Evolutionary conservation across 1,140 invertebrate genomes (phyloP).

Genomic region (Bombus confusus): DNA sequence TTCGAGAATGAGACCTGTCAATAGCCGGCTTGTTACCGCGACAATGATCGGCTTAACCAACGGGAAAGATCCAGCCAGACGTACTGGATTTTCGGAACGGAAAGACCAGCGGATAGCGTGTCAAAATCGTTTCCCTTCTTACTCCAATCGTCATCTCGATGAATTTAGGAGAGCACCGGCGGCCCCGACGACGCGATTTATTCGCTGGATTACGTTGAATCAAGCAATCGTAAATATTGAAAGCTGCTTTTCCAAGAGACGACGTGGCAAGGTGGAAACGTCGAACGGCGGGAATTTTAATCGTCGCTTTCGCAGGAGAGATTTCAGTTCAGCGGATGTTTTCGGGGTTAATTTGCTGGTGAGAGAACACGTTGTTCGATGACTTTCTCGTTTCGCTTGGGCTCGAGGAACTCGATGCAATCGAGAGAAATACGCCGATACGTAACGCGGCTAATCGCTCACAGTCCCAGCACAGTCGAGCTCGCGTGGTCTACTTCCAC

Average conservation of each 20-base stretch:
- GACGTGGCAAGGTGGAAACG: not conserved
- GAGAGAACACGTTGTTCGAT: not conserved
- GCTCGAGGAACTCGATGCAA: too few relatives aligned
- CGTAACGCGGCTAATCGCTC: too few relatives aligned
- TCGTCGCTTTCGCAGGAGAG: not conserved
- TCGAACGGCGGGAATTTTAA: not conserved
- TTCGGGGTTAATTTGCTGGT: not conserved
- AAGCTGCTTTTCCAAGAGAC: not conserved
- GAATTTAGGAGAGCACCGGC: slow-evolving; percentile 45
- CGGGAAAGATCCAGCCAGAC: slow-evolving; percentile 77
- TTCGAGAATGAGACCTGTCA: slow-evolving; percentile 77
- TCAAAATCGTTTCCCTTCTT: slow-evolving; percentile 62
- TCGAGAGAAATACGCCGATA: too few relatives aligned
- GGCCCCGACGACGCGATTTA: slow-evolving; percentile 8
- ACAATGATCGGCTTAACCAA: slow-evolving; percentile 82
- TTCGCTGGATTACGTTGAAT: slow-evolving; percentile 11
- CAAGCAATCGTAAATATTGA: slow-evolving; percentile 23
- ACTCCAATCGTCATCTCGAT: slow-evolving; percentile 47
- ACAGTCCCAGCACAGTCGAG: too few relatives aligned
- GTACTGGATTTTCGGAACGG: slow-evolving; percentile 59
- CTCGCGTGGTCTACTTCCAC: too few relatives aligned
- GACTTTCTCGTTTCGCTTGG: too few relatives aligned
- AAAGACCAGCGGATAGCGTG: slow-evolving; percentile 56
- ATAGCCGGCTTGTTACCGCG: slow-evolving; percentile 80
- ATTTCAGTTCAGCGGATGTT: not conserved